These are phyloP conservation scores for Choristoneura rosaceana DNA, from an alignment of 2,888 invertebrate species.

Conservation along the genomic window DNA sequence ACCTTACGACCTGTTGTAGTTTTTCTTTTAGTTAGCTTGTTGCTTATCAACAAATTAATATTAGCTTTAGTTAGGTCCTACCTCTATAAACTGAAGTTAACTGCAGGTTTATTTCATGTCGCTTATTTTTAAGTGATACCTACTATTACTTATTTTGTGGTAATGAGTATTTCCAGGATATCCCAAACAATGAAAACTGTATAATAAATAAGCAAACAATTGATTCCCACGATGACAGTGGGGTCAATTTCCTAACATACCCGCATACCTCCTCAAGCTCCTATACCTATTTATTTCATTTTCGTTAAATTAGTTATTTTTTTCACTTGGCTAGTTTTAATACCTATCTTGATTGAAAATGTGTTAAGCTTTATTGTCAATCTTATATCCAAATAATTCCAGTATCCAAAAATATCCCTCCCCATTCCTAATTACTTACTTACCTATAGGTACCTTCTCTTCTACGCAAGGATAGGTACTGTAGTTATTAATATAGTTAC, in stretches of 20 bases:
- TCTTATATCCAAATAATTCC: no score
- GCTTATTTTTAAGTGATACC: not conserved
- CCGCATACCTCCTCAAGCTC: slow-evolving; percentile 56
- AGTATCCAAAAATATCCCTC: no score
- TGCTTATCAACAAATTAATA: not conserved
- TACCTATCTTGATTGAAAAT: slow-evolving; percentile 20
- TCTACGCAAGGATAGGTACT: not conserved
- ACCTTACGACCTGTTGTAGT: not conserved
- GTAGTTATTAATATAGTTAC: not conserved
- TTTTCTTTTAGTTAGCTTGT: not conserved
- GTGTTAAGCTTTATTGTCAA: not conserved
- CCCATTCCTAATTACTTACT: no score
- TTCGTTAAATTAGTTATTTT: slow-evolving; percentile 22
- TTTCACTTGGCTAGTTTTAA: slow-evolving; percentile 9
- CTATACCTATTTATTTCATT: not conserved
- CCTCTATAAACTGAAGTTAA: not conserved
- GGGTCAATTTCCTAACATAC: slow-evolving; percentile 67
- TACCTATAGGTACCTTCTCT: no score
- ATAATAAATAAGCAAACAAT: slow-evolving; percentile 43
- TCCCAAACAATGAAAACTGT: slow-evolving; percentile 35
- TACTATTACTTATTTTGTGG: no score
- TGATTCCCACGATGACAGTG: slow-evolving; percentile 51
- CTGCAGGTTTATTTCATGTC: not conserved
- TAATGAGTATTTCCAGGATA: slow-evolving; percentile 8
- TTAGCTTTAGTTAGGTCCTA: not conserved